phyloP scores from a whole-genome alignment of 1,140 invertebrate genomes.

The Papilio xuthus region DNA sequence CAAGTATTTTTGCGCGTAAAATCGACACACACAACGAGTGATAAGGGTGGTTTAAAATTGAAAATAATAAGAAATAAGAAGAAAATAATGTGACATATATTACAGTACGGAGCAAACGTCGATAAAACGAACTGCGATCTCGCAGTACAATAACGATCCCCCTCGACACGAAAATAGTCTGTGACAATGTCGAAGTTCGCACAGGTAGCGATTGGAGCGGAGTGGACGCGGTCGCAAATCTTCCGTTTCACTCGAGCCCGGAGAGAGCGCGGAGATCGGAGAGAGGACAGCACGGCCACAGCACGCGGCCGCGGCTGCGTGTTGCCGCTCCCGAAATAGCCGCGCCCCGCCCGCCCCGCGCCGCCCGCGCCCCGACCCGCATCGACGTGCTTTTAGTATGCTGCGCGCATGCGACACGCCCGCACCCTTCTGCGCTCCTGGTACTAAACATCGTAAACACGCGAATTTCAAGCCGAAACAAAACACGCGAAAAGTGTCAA shows the following conservation, averaged over 20 bases:
- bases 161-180: slow-evolving; percentile 28
- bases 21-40: not conserved
- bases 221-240: slow-evolving; percentile 71
- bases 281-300: slow-evolving; percentile 79
- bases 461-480: slow-evolving; percentile 53
- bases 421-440: slow-evolving; percentile 77
- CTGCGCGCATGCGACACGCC: slow-evolving; percentile 80
- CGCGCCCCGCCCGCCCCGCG: slow-evolving; percentile 73
- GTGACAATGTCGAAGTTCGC: slow-evolving; percentile 34
- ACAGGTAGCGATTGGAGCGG: slow-evolving; percentile 40
- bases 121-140: not conserved
- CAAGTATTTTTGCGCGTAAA: not conserved
- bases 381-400: slow-evolving; percentile 82
- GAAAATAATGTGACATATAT: not conserved
- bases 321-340: slow-evolving; percentile 78
- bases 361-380: slow-evolving; percentile 52
- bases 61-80: not conserved
- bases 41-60: not conserved
- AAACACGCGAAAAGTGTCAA: slow-evolving; percentile 46
- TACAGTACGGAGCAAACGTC: not conserved
- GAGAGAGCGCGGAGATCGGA: slow-evolving; percentile 60
- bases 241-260: slow-evolving; percentile 78
- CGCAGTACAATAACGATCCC: not conserved
- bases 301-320: slow-evolving; percentile 79
- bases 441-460: slow-evolving; percentile 58